These are phyloP conservation scores for Pammene aurita DNA, from an alignment of 2,888 invertebrate genomes.

Conservation along the genomic window DNA sequence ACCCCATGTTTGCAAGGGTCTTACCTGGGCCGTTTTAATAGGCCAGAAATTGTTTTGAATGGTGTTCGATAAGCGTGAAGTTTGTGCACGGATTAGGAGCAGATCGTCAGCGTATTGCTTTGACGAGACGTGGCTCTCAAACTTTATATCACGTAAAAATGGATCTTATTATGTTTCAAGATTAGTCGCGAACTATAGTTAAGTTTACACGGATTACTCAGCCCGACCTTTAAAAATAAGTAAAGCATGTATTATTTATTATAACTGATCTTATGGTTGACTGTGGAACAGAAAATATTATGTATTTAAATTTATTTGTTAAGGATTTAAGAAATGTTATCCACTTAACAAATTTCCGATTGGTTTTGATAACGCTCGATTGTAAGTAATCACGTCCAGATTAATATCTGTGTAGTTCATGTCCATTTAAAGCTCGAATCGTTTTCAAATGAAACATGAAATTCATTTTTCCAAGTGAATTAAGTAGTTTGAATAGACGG, in stretches of 20 bases:
- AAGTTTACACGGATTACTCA: too few relatives aligned
- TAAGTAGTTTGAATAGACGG: not conserved
- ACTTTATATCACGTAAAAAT: slow-evolving; percentile 46
- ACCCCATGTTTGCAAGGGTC: slow-evolving; percentile 48
- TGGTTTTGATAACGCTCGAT: not conserved
- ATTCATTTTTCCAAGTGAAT: not conserved
- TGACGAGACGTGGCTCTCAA: slow-evolving; percentile 57
- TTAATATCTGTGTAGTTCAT: not conserved
- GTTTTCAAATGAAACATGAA: not conserved
- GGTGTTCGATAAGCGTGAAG: slow-evolving; percentile 76
- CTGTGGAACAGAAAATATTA: too few relatives aligned
- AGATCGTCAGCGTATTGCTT: slow-evolving; percentile 63
- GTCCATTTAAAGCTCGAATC: not conserved
- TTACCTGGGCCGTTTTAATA: slow-evolving; percentile 76
- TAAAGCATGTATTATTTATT: too few relatives aligned
- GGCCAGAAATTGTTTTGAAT: slow-evolving; percentile 80
- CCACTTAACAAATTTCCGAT: not conserved
- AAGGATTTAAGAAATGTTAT: not conserved
- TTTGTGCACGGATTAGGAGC: slow-evolving; percentile 72
- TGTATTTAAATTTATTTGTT: too few relatives aligned
- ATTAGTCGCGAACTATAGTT: too few relatives aligned
- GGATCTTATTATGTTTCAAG: too few relatives aligned
- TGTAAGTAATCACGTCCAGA: slow-evolving; percentile 6
- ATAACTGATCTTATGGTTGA: too few relatives aligned
- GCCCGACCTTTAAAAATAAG: too few relatives aligned